Base-by-base conservation (phyloP, 2,797 vertebrate species). In the Mus caroli region DNA sequence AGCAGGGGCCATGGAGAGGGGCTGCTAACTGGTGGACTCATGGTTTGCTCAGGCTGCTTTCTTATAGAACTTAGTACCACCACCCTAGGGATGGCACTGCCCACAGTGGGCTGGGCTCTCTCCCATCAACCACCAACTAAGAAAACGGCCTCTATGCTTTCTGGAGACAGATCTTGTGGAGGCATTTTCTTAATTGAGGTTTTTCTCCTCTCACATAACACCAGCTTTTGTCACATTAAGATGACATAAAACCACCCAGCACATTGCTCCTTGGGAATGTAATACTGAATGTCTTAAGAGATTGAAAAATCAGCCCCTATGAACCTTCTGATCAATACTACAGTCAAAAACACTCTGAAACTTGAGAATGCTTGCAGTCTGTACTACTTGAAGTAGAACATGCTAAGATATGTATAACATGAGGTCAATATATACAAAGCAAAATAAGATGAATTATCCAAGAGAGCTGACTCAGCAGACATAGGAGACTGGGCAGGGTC, bases 251-350 rank as follows among this genome's bases (percentile, higher is more conserved):
- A 22, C 60, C 34, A 46, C 12, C 40, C 82, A 84, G 28, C 17
- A 20, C 40, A 28, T 79, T 75, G 34, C 56, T 71, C 13, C n/a
- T 77, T 90, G 77, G n/a, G 79, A 84, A 94, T 15, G 28, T 31
- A 67, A 77, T 67, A 77, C 43, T 54, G 20, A 83, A 17, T 43
- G 22, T 78, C 79, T 78, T 28, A 82, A 84, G 58, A 46, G 28
- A 90, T 2, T 43, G 54, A 73, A 64, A 93, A 43, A 50, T 67
- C 6, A 64, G 46, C 15, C 24, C n/a, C 54, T 73, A 8, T 64
- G 31, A 92, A 83, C 83, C 7, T n/a, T 73, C 54, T 83, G 80
- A 86, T 24, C 52, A 86, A 94, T 86, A 69, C 50, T 89, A n/a
- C 15, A 69, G 10, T 43, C 58, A 34, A 94, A 76, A 92, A 64